Conservation (phyloP, 2,797 vertebrate species). For the Microhierax caerulescens region DNA sequence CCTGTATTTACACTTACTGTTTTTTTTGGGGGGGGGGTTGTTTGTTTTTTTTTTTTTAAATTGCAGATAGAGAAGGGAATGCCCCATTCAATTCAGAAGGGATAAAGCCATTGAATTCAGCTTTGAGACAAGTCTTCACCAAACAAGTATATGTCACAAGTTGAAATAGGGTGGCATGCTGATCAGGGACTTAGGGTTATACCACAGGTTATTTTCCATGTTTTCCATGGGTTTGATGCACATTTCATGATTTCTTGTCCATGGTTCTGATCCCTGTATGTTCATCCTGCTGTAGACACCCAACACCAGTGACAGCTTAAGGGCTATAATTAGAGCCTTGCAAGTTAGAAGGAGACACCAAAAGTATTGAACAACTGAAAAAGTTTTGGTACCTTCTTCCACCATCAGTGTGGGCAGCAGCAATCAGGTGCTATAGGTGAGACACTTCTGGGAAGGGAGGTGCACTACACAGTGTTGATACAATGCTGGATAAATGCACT, state of each 20-base stretch:
- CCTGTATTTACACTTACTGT: background rate
- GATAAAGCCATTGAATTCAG: background rate
- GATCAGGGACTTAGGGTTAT: background rate
- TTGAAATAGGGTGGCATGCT: background rate
- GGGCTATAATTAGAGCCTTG: background rate
- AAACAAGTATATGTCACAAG: background rate
- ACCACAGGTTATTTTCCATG: background rate
- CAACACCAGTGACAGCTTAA: rapidly evolving
- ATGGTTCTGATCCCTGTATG: background rate
- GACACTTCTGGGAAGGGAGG: background rate
- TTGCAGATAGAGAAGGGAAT: background rate
- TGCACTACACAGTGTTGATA: rapidly evolving
- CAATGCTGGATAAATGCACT: background rate
- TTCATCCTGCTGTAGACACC: background rate
- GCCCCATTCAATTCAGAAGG: background rate
- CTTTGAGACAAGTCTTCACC: background rate
- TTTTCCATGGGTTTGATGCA: background rate
- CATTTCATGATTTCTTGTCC: background rate
- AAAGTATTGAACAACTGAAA: background rate
- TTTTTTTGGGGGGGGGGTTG: too few species aligned
- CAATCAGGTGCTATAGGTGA: background rate
- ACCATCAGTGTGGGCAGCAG: background rate
- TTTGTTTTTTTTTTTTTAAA: background rate
- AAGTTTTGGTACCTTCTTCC: background rate
- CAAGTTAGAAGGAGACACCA: background rate